These are phyloP conservation scores for Heteromurus nitidus DNA, from an alignment of 2,888 invertebrate species.

Conservation along the genomic window DNA sequence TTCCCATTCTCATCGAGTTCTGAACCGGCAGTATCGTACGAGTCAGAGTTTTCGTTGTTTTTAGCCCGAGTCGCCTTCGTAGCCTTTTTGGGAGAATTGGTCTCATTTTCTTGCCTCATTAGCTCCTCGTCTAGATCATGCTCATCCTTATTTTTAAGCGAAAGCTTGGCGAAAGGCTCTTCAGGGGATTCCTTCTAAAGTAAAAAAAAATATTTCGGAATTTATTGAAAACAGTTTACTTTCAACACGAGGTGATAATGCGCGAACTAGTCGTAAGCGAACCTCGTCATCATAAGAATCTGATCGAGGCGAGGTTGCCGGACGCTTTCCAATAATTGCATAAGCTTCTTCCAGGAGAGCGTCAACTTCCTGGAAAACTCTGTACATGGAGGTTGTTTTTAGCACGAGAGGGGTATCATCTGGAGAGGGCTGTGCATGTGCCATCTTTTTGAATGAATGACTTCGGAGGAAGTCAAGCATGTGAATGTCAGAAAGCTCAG, in stretches of 20 bases:
- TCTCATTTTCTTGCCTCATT: background rate
- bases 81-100: background rate
- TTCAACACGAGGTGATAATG: too few species aligned
- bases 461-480: too few species aligned
- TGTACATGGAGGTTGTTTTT: background rate
- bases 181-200: background rate
- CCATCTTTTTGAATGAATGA: too few species aligned
- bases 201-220: background rate
- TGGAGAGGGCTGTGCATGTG: background rate
- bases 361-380: slow-evolving; percentile 1
- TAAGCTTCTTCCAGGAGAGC: background rate
- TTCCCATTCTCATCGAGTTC: background rate
- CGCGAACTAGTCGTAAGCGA: too few species aligned
- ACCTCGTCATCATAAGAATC: background rate
- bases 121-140: background rate
- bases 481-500: too few species aligned
- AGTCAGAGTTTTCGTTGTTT: too few species aligned
- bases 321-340: background rate
- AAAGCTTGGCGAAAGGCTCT: too few species aligned
- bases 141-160: background rate
- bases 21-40: slow-evolving; percentile 3
- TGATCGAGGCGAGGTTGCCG: background rate
- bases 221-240: background rate
- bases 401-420: background rate
- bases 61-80: too few species aligned